Percentiles rank a stretch among this genome's conserved stretches.
Conservation (phyloP, 2,797 vertebrate species). For the Dallia pectoralis region DNA sequence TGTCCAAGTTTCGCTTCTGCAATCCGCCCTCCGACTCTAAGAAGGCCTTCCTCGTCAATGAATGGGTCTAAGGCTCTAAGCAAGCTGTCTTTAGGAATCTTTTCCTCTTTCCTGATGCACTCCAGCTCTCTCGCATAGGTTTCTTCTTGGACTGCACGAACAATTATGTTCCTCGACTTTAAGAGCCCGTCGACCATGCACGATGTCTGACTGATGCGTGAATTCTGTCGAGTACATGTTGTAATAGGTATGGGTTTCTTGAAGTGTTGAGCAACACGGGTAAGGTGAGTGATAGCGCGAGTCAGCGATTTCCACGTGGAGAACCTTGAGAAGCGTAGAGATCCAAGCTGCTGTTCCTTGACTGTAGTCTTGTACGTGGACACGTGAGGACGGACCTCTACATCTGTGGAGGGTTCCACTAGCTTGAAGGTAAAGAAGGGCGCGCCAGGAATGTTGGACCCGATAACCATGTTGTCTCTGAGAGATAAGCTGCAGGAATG, state of each 20-base stretch:
- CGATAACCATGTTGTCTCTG: conserved; percentile 17
- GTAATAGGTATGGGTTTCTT: not conserved
- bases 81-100: conserved; percentile 27
- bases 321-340: too few relatives aligned
- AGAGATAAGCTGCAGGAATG: conserved; percentile 4
- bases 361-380: too few relatives aligned
- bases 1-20: conserved; percentile 21
- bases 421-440: too few relatives aligned
- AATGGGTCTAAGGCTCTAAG: conserved; percentile 31
- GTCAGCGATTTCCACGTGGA: too few relatives aligned
- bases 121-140: conserved; percentile 25
- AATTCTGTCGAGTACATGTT: too few relatives aligned
- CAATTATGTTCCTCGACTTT: too few relatives aligned
- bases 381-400: too few relatives aligned
- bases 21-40: conserved; percentile 37
- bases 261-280: conserved; percentile 17
- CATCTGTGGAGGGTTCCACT: too few relatives aligned
- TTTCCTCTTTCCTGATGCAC: conserved; percentile 22
- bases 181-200: too few relatives aligned
- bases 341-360: too few relatives aligned
- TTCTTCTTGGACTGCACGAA: conserved; percentile 27
- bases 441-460: too few relatives aligned
- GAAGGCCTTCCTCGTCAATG: conserved; percentile 13
- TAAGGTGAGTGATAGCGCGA: not conserved
- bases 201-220: too few relatives aligned